Evolutionary conservation across 2,888 invertebrate genomes (phyloP), one percentile per base, ranked within the genome.

Genomic region (Protophormia terraenovae): DNA sequence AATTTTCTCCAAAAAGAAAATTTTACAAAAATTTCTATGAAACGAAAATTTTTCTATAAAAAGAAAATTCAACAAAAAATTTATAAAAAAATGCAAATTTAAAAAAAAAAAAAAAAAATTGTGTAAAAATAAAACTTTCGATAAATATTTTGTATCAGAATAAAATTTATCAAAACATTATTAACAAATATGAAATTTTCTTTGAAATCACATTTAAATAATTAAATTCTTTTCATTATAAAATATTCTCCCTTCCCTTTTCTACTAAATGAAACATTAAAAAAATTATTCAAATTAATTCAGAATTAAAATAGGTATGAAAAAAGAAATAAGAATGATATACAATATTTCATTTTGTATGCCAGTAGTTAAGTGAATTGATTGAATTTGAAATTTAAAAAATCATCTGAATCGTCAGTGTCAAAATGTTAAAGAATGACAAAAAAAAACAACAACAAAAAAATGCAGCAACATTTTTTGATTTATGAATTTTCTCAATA

Each of bases 401-500:
- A 80, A 73, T 66, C 64, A 80, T 73, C 14, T 47, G 45, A 35
- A 27, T 53, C 50, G 50, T 72, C 73, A 73, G 80, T 80, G 80
- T 66, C 80, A 80, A 67, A 73, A 73, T 50, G 24, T 58, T 80
- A 32, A 79, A 79, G 35, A 47, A 8, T 7, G 32, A 24, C 50
- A 62, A 60, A n/a, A 78, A 62, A 60, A 60, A 76, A 22, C 4
- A n/a, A 47, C 16, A 41, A 66, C 10, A 24, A 27, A 47, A 6
- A 10, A 24, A 45, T 14, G 22, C 22, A 35, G n/a, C 35, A 60
- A 41, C 35, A 71, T 35, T 22, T 58, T 78, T 71, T 91, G 91
- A 91, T 91, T 91, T 91, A 91, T 92, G 91, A 90, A 89, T 88
- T 88, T 89, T 88, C 88, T 89, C 89, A 90, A 90, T 90, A 87